These are phyloP conservation scores for Tetrax tetrax DNA, from an alignment of 2,113 vertebrate genomes.

Conservation along the genomic window DNA sequence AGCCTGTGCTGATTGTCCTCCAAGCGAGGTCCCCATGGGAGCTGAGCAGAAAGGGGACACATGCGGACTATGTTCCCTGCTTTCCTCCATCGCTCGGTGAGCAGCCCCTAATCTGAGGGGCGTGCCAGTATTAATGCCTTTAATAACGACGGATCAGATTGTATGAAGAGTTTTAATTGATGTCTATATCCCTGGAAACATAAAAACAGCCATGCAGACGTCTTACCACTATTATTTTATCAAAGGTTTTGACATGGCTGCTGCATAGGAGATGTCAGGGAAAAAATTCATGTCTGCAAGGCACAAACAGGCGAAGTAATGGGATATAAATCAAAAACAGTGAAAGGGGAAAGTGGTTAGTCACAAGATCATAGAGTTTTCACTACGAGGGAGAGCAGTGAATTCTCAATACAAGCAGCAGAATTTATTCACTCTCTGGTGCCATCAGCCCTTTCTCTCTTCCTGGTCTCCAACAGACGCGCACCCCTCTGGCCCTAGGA, in stretches of 20 bases:
- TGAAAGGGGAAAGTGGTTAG: conserved; percentile 72
- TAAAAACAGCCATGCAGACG: conserved; percentile 68
- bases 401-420: conserved; percentile 54
- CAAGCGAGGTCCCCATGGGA: background rate
- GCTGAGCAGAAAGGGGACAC: background rate
- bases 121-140: conserved; percentile 71
- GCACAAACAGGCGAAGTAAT: conserved; percentile 74
- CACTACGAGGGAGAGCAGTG: conserved; percentile 60
- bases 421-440: conserved; percentile 13
- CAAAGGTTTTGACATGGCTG: conserved; percentile 71
- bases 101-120: conserved; percentile 75
- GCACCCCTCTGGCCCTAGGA: too few species aligned
- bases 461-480: rapidly evolving
- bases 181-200: conserved; percentile 74
- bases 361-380: conserved; percentile 71
- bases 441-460: background rate
- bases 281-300: conserved; percentile 74
- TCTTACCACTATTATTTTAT: conserved; percentile 70
- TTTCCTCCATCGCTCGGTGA: conserved; percentile 55
- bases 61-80: conserved; percentile 20
- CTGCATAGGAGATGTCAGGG: conserved; percentile 69
- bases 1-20: background rate
- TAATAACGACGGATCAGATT: conserved; percentile 72
- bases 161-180: conserved; percentile 76
- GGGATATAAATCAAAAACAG: conserved; percentile 77